These are phyloP conservation scores for Scalopus aquaticus DNA, from an alignment of 2,113 vertebrate genomes.

Conservation along the genomic window DNA sequence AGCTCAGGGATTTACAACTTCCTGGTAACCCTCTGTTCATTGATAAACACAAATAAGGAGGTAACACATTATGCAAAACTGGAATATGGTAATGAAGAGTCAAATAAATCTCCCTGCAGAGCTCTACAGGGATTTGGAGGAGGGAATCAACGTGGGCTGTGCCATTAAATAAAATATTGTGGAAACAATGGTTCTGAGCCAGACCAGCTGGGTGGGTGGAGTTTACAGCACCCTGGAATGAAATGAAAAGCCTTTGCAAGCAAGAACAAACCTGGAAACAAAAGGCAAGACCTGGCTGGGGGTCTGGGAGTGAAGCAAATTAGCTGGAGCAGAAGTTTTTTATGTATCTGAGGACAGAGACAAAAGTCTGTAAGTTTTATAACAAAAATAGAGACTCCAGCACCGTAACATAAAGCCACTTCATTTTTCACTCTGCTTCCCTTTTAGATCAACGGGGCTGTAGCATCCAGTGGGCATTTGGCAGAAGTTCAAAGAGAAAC, in stretches of 20 bases:
- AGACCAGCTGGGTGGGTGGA: not conserved
- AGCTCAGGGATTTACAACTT: not conserved
- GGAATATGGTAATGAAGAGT: not conserved
- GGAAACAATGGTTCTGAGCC: not conserved
- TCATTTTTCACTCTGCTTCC: not conserved
- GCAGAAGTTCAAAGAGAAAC: no score
- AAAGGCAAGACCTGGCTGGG: not conserved
- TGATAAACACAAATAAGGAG: not conserved
- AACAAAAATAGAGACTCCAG: not conserved
- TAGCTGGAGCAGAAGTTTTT: not conserved
- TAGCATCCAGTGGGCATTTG: no score
- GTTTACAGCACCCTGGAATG: not conserved
- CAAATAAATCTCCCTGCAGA: not conserved
- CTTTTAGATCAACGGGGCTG: not conserved
- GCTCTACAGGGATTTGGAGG: not conserved
- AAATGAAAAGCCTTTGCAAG: not conserved
- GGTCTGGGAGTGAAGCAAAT: not conserved
- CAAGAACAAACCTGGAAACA: not conserved
- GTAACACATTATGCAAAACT: not conserved
- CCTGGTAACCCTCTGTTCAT: not conserved
- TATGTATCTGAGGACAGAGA: not conserved
- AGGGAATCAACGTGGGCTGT: not conserved
- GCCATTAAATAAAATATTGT: not conserved
- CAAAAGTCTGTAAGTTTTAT: not conserved
- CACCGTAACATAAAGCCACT: not conserved